Conservation (phyloP, 30 jellyfish, hydroid and myxozoan species). For the Hydractinia symbiolongicarpus region DNA sequence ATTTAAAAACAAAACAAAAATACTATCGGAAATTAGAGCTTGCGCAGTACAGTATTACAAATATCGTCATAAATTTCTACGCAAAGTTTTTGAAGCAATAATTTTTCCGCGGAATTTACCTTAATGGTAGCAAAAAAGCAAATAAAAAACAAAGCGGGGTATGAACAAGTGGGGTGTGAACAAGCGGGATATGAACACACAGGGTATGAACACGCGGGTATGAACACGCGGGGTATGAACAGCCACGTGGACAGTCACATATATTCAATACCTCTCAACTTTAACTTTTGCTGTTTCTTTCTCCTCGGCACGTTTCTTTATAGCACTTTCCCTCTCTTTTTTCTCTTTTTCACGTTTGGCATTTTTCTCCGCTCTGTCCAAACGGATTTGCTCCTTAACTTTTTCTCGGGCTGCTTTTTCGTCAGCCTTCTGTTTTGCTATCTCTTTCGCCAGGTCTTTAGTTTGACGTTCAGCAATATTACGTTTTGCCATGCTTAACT, state of each 20-base stretch:
- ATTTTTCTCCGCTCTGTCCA: conserved; percentile 67
- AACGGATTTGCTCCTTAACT: conserved; percentile 45
- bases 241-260: neutral
- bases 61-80: too few species aligned
- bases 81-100: too few species aligned
- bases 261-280: neutral
- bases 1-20: too few species aligned
- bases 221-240: neutral
- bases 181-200: neutral
- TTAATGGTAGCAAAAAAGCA: too few species aligned
- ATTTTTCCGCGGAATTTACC: too few species aligned
- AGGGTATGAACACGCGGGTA: too few species aligned
- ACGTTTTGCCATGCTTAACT: conserved; percentile 49
- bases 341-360: conserved; percentile 53
- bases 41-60: too few species aligned
- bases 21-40: too few species aligned
- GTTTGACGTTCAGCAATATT: conserved; percentile 51
- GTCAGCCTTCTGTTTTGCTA: conserved; percentile 49
- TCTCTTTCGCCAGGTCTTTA: conserved; percentile 42
- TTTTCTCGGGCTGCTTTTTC: conserved; percentile 80
- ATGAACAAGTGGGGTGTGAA: too few species aligned
- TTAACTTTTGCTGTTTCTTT: conserved; percentile 7
- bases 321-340: conserved; percentile 18
- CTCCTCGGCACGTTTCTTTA: neutral
- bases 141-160: too few species aligned